Evolutionary conservation across 2,113 vertebrate species (phyloP).

Genomic region (Ptilorrhoa leucosticta): DNA sequence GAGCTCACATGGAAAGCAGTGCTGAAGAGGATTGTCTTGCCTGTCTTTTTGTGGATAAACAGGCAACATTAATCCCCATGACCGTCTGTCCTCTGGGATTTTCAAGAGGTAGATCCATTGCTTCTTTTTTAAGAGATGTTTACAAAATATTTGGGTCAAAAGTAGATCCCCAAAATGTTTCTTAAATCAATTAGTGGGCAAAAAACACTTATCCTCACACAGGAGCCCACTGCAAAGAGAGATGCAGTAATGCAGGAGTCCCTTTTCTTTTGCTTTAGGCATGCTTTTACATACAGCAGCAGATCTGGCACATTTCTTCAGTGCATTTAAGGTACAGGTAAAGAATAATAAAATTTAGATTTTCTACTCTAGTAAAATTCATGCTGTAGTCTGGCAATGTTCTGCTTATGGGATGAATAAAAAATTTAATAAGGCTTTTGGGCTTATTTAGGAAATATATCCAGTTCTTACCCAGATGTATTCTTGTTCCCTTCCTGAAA

Average conservation of each 20-base stretch:
- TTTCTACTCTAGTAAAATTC: background rate
- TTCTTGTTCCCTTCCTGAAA: background rate
- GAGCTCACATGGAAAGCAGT: background rate
- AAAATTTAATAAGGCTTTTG: conserved; percentile 8
- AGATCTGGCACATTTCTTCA: background rate
- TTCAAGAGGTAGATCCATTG: background rate
- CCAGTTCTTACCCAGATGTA: background rate
- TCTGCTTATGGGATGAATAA: conserved; percentile 21
- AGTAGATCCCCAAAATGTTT: background rate
- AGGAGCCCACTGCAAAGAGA: background rate
- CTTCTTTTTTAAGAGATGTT: background rate
- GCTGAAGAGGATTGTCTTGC: background rate
- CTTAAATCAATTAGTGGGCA: background rate
- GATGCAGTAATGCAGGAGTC: background rate
- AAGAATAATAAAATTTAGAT: background rate
- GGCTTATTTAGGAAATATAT: background rate
- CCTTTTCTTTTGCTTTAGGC: background rate
- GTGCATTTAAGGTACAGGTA: background rate
- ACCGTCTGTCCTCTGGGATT: background rate
- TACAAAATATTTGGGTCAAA: background rate
- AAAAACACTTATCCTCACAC: background rate
- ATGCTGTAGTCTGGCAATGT: background rate
- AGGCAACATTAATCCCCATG: background rate
- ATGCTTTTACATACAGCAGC: background rate
- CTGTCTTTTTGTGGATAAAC: background rate